Conservation (phyloP, 2,888 invertebrate species). For the Tetragonisca angustula region DNA sequence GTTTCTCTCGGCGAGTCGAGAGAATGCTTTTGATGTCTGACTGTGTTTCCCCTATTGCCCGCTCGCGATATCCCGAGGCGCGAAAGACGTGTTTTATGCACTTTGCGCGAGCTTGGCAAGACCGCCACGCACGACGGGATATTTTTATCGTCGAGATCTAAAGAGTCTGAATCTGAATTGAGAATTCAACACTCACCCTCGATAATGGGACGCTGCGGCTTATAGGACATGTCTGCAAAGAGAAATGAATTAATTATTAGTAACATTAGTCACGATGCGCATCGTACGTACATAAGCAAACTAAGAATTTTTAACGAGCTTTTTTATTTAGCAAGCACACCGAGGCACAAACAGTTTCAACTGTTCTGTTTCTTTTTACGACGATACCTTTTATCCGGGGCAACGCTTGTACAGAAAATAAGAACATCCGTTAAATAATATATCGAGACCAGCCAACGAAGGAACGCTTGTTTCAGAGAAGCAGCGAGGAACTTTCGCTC, state of each 20-base stretch:
- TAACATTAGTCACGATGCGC: slow-evolving; percentile 66
- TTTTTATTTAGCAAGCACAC: neutral
- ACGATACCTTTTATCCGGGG: neutral
- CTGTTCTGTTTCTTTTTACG: too few species aligned
- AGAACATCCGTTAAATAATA: neutral
- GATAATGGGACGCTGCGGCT: slow-evolving; percentile 87
- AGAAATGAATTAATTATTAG: slow-evolving; percentile 75
- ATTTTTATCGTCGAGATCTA: neutral
- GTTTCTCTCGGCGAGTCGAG: neutral
- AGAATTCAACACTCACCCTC: slow-evolving; percentile 85
- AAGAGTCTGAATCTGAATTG: neutral
- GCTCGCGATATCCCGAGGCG: neutral
- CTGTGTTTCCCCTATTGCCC: neutral
- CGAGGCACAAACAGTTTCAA: neutral
- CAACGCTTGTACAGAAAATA: neutral
- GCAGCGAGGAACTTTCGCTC: neutral
- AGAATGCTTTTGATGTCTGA: too few species aligned
- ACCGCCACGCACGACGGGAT: too few species aligned
- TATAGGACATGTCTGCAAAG: slow-evolving; percentile 89
- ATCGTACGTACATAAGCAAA: neutral
- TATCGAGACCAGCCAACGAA: neutral
- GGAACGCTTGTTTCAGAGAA: neutral
- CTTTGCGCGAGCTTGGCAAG: neutral
- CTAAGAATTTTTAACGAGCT: slow-evolving; percentile 48
- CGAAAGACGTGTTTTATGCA: neutral